Evolutionary conservation across 2,888 invertebrate species (phyloP), one percentile per base, ranked within the genome.

Genomic region (Micropterix aruncella): DNA sequence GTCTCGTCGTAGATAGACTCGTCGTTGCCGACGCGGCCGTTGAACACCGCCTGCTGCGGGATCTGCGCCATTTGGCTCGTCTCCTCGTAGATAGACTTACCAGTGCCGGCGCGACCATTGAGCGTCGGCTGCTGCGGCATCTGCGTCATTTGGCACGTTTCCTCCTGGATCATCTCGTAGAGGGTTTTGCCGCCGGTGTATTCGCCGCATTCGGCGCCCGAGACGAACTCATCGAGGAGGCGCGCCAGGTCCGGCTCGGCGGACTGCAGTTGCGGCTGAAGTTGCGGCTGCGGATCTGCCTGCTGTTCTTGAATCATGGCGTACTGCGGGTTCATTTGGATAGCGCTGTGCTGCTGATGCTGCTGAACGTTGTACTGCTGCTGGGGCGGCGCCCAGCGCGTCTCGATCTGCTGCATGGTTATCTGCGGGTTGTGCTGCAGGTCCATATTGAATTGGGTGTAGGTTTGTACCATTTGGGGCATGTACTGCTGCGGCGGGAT

Each of bases 171-270:
- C 16, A 27, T 58, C 49, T 41, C 52, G 58, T 40, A 57, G 57
- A 19, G 57, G 56, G 47, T 55, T 53, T 47, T 54, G 55, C 18
- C 54, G 51, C 36, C 48, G 36, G 46, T 49, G 50, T 40, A 49
- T 48, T 44, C 45, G 52, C 14, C 17, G 9, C 18, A 27, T 7
- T 38, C 39, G 37, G 54, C 37, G 46, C 53, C 48, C 17, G 54
- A 53, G 9, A 57, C 56, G 19, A 73, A 74, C 41, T 75, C 59
- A 56, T 75, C 75, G 58, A 75, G 75, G 45, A 76, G 68, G 56
- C 75, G 75, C 5, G 73, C 71, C 41, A 41, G 14, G 16, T 16
- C 37, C 37, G 16, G 41, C 19, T n/a, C 17, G n/a, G n/a, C n/a
- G n/a, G n/a, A n/a, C n/a, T n/a, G n/a, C n/a, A n/a, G n/a, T n/a